Base-by-base conservation (phyloP, 2,888 invertebrate genomes). In the Charanyca ferruginea region DNA sequence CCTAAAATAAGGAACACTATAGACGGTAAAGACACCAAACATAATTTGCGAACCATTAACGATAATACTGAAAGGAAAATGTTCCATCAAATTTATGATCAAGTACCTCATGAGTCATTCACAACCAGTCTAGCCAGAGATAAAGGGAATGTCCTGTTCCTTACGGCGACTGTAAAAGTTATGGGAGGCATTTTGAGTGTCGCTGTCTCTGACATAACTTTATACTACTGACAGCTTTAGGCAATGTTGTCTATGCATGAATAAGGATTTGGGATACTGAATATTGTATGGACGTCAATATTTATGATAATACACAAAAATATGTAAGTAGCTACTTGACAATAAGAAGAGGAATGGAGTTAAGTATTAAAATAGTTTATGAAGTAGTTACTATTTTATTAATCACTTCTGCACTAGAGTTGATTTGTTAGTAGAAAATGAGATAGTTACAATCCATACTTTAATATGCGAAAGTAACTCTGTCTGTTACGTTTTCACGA, bases 21-120 rank as follows among this genome's bases (percentile, higher is more conserved):
- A 58, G 54, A n/a, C n/a, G n/a, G 38, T 49, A 44, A 66, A 76
- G 41, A 63, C 25, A 48, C 49, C 60, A 45, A 61, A 71, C 71
- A 82, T 82, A 81, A 83, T 73, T 82, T 54, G 60, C 63, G 62
- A 73, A 55, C 79, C 86, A 85, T 87, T 84, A 85, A 66, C 73
- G 86, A 86, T 87, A 88, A 79, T 78, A 75, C 75, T 79, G 82
- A 81, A 83, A 83, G 79, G 82, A 83, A 79, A 85, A 85, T 83
- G 81, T 81, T 78, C 76, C 69, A 73, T 80, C 76, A 48, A 73
- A 83, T 88, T 87, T 87, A 88, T 80, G 84, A 81, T 73, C 77
- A 63, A 78, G 52, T 69, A 73, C 54, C 54, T 67, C 72, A 68
- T 83, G 79, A 82, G 73, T 82, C 81, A 82, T 60, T 79, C 58